phyloP scores from a whole-genome alignment of 2,113 vertebrate species.

The Manacus vitellinus region DNA sequence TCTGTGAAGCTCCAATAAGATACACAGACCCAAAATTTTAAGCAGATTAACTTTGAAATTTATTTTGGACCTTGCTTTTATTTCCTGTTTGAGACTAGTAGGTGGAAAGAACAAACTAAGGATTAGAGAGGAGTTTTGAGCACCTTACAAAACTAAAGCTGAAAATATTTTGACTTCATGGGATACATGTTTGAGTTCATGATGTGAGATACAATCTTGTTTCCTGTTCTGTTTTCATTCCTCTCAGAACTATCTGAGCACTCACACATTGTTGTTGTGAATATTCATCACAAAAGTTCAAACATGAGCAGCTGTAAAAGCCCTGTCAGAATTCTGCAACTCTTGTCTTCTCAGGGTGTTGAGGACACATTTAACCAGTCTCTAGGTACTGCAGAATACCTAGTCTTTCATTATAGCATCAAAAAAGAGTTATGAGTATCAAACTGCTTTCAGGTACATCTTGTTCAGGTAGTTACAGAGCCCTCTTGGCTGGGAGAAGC shows the following conservation, averaged over 20 bases:
- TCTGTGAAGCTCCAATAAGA: background rate
- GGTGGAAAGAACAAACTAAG: background rate
- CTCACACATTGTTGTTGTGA: background rate
- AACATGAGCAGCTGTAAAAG: background rate
- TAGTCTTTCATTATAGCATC: background rate
- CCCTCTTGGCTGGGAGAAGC: background rate
- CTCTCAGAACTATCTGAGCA: background rate
- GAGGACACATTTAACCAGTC: background rate
- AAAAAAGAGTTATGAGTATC: background rate
- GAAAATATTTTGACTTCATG: background rate
- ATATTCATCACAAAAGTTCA: background rate
- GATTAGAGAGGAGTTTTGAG: background rate
- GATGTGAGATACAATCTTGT: background rate
- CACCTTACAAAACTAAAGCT: background rate
- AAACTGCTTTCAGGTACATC: background rate
- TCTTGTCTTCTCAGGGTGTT: background rate
- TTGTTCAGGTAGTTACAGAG: background rate
- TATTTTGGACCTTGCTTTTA: background rate
- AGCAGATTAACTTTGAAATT: background rate
- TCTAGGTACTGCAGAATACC: background rate
- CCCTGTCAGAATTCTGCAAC: background rate
- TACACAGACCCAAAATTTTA: background rate
- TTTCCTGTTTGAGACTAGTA: background rate
- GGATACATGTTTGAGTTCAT: background rate
- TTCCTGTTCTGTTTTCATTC: background rate